phyloP scores from a whole-genome alignment of 2,888 invertebrate genomes.

The Anarsia innoxiella region DNA sequence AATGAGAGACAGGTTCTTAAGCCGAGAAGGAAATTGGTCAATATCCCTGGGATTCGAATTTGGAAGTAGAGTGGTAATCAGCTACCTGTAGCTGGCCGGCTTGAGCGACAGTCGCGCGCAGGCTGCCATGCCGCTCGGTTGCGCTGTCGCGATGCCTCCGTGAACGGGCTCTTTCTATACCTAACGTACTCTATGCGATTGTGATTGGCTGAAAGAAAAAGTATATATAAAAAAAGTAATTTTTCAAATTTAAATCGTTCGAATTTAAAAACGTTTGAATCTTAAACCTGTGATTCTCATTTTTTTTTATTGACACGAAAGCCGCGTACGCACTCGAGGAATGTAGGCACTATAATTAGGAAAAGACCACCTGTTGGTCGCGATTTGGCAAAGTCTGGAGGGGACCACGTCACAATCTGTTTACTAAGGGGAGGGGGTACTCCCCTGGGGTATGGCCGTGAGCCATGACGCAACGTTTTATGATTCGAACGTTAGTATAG shows the following conservation, averaged over 20 bases:
- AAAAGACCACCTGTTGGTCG: conserved; percentile 63
- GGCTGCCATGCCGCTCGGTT: conserved; percentile 65
- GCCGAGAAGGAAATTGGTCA: conserved; percentile 22
- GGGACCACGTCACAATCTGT: conserved; percentile 66
- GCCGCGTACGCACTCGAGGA: too few species aligned
- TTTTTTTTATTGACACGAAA: too few species aligned
- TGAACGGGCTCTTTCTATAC: conserved; percentile 17
- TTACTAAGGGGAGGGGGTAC: conserved; percentile 62
- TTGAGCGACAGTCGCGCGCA: conserved; percentile 65
- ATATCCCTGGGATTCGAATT: conserved; percentile 44
- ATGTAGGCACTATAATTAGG: conserved; percentile 1
- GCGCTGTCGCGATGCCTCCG: conserved; percentile 47
- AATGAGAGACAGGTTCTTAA: conserved; percentile 4
- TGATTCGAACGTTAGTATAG: conserved; percentile 61
- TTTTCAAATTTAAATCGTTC: neutral
- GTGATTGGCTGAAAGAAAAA: conserved; percentile 8
- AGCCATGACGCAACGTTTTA: conserved; percentile 66
- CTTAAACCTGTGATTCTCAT: too few species aligned
- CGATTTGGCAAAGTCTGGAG: conserved; percentile 53
- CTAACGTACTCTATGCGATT: conserved; percentile 5
- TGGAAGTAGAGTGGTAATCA: conserved; percentile 33
- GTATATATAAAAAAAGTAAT: neutral
- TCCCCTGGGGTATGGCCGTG: conserved; percentile 31
- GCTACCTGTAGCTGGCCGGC: conserved; percentile 62
- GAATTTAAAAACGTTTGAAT: conserved; percentile 17